Evolutionary conservation across 2,797 vertebrate genomes (phyloP).

Genomic region (Chiroxiphia lanceolata): DNA sequence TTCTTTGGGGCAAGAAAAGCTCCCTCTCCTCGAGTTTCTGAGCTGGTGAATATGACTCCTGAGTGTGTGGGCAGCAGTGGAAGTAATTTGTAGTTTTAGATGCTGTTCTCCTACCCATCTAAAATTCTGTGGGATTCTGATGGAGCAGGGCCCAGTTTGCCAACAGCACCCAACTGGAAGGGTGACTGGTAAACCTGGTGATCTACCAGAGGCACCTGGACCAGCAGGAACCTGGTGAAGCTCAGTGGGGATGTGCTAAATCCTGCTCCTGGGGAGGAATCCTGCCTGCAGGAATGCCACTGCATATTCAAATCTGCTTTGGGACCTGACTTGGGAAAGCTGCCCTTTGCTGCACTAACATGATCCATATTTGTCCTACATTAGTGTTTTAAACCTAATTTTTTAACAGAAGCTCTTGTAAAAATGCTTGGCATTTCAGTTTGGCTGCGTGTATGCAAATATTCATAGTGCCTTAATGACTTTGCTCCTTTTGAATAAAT

Average conservation of each 20-base stretch:
- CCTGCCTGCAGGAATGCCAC: not conserved
- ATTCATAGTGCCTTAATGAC: not conserved
- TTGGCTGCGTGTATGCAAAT: not conserved
- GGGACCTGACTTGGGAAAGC: not conserved
- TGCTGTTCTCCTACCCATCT: not conserved
- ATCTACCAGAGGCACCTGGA: fast-evolving
- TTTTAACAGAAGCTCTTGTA: not conserved
- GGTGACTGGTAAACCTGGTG: not conserved
- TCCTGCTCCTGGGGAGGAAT: not conserved
- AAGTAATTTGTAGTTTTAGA: not conserved
- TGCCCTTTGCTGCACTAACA: not conserved
- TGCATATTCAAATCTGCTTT: fast-evolving
- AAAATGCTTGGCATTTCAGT: not conserved
- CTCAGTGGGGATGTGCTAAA: not conserved
- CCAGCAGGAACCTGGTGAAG: not conserved
- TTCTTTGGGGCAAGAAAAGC: slow-evolving; percentile 28
- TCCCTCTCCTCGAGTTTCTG: not conserved
- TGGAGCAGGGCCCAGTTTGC: not conserved
- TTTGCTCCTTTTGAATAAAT: not conserved
- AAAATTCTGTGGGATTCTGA: not conserved
- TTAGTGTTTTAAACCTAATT: not conserved
- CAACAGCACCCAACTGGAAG: not conserved
- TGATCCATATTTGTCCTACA: fast-evolving
- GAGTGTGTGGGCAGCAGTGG: not conserved
- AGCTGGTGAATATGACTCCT: not conserved